Percentiles rank a stretch among this genome's conserved stretches.
These are phyloP conservation scores for Mastomys natalensis DNA, from an alignment of 2,113 vertebrate genomes.

Conservation along the genomic window DNA sequence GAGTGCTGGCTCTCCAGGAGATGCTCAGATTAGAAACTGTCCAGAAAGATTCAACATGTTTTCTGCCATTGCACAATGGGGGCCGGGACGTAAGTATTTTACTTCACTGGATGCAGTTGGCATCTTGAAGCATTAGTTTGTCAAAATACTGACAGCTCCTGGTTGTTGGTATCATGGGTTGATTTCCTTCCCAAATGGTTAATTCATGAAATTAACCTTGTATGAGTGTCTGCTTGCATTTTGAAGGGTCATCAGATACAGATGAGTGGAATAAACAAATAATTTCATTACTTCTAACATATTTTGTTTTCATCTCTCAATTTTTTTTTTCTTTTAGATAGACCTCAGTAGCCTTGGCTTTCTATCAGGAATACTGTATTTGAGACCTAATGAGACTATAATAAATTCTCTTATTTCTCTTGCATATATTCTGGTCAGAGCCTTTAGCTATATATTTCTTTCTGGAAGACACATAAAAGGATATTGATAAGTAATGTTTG, in stretches of 20 bases:
- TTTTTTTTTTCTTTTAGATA: background rate
- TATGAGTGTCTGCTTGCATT: constrained; percentile 48
- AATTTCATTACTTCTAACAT: background rate
- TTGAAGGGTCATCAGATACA: background rate
- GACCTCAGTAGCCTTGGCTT: background rate
- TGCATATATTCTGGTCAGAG: background rate
- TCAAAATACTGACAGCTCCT: background rate
- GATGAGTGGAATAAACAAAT: background rate
- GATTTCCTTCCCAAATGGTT: constrained; percentile 31
- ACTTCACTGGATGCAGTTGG: background rate
- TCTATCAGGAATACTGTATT: background rate
- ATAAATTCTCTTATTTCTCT: background rate
- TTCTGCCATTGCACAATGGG: constrained; percentile 19
- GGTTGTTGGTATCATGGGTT: background rate
- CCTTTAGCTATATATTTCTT: background rate
- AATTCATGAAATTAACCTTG: constrained; percentile 60
- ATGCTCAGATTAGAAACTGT: constrained; percentile 38
- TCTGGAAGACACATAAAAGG: background rate
- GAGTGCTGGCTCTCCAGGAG: background rate
- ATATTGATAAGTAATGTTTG: background rate
- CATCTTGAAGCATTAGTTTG: constrained; percentile 33
- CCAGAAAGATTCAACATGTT: background rate
- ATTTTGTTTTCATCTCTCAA: background rate
- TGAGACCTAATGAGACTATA: background rate
- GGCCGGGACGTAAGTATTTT: background rate